Evolutionary conservation across 1,140 invertebrate species (phyloP).

Genomic region (Tenebrio molitor): DNA sequence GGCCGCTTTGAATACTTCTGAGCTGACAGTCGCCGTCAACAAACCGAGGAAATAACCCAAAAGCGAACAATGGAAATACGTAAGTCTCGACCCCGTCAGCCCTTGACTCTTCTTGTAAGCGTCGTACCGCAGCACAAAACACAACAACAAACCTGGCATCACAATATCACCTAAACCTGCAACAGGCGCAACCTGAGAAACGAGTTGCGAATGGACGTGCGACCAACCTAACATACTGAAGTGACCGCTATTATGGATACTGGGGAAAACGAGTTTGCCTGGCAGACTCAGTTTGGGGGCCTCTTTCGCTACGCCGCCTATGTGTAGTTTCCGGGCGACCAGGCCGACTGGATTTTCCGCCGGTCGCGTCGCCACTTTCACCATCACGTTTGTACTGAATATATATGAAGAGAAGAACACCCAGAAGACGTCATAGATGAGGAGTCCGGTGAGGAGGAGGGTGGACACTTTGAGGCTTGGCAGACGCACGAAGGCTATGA

Average conservation of each 20-base stretch:
- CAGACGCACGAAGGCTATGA: slow-evolving; percentile 95
- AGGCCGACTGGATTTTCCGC: slow-evolving; percentile 97
- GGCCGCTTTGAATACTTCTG: slow-evolving; percentile 97
- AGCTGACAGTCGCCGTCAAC: slow-evolving; percentile 96
- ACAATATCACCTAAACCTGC: slow-evolving; percentile 93
- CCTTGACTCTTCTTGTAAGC: slow-evolving; percentile 92
- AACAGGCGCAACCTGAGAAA: slow-evolving; percentile 35
- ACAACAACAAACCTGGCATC: slow-evolving; percentile 96
- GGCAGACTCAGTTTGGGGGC: slow-evolving; percentile 96
- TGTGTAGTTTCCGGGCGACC: slow-evolving; percentile 91
- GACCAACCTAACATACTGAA: slow-evolving; percentile 91
- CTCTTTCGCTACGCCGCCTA: slow-evolving; percentile 87
- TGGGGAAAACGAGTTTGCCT: slow-evolving; percentile 97
- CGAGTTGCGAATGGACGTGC: background rate
- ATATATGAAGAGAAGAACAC: slow-evolving; percentile 99
- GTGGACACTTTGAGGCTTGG: slow-evolving; percentile 98
- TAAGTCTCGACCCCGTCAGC: slow-evolving; percentile 68
- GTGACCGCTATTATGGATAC: slow-evolving; percentile 94
- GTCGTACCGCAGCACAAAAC: slow-evolving; percentile 96
- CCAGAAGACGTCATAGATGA: slow-evolving; percentile 99
- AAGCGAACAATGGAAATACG: slow-evolving; percentile 98
- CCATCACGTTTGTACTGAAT: slow-evolving; percentile 99
- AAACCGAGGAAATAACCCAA: slow-evolving; percentile 97
- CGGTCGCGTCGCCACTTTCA: slow-evolving; percentile 92
- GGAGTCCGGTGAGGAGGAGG: slow-evolving; percentile 90